Conservation (phyloP, 2,888 invertebrate species). For the Scaptomyza parva region DNA sequence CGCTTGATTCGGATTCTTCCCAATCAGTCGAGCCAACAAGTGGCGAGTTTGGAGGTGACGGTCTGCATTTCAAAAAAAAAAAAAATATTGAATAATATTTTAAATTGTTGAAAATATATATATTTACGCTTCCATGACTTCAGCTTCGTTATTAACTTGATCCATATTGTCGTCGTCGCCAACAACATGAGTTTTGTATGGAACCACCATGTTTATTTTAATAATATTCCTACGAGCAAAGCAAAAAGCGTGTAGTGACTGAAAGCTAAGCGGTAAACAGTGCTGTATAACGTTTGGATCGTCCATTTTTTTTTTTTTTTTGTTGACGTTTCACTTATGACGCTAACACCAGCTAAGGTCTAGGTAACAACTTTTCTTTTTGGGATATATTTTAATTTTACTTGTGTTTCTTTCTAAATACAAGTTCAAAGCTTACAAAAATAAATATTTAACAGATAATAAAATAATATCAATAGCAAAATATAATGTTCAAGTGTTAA, state of each 20-base stretch:
- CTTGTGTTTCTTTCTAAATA: too few species aligned
- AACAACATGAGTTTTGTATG: conserved; percentile 58
- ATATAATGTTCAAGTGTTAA: background rate
- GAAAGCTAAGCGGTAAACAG: background rate
- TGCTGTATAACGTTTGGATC: background rate
- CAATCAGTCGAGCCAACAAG: background rate
- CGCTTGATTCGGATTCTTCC: background rate
- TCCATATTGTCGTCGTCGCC: conserved; percentile 47
- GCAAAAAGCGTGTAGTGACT: too few species aligned
- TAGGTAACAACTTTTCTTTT: background rate
- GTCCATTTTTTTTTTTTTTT: background rate
- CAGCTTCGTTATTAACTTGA: background rate
- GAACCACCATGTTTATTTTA: too few species aligned
- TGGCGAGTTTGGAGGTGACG: background rate
- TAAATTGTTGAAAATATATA: too few species aligned
- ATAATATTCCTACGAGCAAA: too few species aligned
- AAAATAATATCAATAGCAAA: background rate
- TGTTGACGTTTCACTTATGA: background rate
- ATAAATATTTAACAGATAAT: too few species aligned
- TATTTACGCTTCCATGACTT: conserved; percentile 10
- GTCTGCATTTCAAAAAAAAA: too few species aligned
- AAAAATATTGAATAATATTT: too few species aligned
- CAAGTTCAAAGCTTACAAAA: too few species aligned
- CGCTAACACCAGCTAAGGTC: background rate
- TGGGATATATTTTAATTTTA: too few species aligned